Evolutionary conservation across 2,888 invertebrate species (phyloP).

Genomic region (Noctua fimbriata): DNA sequence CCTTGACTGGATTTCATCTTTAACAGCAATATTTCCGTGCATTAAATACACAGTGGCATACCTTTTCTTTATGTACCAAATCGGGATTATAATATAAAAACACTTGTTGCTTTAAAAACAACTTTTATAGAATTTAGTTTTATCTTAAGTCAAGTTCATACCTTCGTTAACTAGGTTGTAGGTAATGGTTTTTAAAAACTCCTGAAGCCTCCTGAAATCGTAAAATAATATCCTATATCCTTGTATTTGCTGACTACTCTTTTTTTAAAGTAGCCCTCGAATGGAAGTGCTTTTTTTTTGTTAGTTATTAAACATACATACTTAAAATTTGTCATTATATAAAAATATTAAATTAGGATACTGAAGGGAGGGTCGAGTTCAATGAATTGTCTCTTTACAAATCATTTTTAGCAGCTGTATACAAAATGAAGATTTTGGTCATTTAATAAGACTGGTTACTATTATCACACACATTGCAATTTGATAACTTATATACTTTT

Average conservation of each 20-base stretch:
- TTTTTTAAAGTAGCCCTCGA: background rate
- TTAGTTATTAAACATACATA: background rate
- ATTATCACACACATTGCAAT: slow-evolving; percentile 45
- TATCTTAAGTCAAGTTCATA: background rate
- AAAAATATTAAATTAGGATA: too few relatives aligned
- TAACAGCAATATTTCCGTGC: background rate
- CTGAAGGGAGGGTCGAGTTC: background rate
- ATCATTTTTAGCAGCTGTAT: background rate
- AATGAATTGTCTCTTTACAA: background rate
- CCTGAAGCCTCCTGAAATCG: background rate
- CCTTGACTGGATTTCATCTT: background rate
- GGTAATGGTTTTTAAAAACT: too few relatives aligned
- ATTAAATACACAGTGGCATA: background rate
- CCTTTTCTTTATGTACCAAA: background rate
- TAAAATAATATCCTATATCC: background rate
- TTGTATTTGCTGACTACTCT: background rate
- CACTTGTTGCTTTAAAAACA: background rate
- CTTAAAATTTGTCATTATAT: too few relatives aligned
- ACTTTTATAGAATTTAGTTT: background rate
- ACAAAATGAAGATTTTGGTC: background rate
- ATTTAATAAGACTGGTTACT: slow-evolving; percentile 40
- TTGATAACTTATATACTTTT: slow-evolving; percentile 40
- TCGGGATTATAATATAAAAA: background rate
- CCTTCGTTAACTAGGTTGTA: background rate
- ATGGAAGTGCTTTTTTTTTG: background rate